Evolutionary conservation across 2,113 vertebrate genomes (phyloP).

Genomic region (Carassius auratus): DNA sequence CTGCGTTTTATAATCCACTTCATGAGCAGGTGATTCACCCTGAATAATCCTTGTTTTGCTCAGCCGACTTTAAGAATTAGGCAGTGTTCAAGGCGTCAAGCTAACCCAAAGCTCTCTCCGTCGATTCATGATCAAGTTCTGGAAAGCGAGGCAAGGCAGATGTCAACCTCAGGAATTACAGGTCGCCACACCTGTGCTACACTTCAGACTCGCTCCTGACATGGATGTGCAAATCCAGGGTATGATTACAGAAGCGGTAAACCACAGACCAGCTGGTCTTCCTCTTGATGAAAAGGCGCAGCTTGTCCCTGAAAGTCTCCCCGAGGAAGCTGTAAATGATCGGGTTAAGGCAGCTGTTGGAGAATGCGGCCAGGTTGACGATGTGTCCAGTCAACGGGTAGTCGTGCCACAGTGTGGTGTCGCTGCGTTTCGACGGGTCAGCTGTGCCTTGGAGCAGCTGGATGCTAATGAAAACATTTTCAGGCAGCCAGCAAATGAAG

Average conservation of each 20-base stretch:
- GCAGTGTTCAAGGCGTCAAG: not conserved
- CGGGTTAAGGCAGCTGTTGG: conserved; percentile 97
- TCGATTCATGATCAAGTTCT: conserved; percentile 8
- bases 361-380: conserved; percentile 95
- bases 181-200: conserved; percentile 60
- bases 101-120: not conserved
- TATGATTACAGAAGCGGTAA: conserved; percentile 85
- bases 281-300: conserved; percentile 88
- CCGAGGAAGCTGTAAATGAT: conserved; percentile 98
- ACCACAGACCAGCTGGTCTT: conserved; percentile 86
- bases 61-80: conserved; percentile 6
- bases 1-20: conserved; percentile 23
- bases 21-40: conserved; percentile 26
- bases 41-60: conserved; percentile 31
- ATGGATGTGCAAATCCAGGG: conserved; percentile 85
- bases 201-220: conserved; percentile 85
- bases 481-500: conserved; percentile 97
- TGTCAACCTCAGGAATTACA: not conserved
- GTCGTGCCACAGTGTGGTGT: conserved; percentile 85
- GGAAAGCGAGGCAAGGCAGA: not conserved
- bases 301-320: conserved; percentile 96
- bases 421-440: conserved; percentile 76
- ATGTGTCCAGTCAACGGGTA: conserved; percentile 92
- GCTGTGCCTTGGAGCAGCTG: conserved; percentile 86
- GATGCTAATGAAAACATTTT: conserved; percentile 96